Evolutionary conservation across 2,888 invertebrate species (phyloP).

Genomic region (Drosophila antonietae): DNA sequence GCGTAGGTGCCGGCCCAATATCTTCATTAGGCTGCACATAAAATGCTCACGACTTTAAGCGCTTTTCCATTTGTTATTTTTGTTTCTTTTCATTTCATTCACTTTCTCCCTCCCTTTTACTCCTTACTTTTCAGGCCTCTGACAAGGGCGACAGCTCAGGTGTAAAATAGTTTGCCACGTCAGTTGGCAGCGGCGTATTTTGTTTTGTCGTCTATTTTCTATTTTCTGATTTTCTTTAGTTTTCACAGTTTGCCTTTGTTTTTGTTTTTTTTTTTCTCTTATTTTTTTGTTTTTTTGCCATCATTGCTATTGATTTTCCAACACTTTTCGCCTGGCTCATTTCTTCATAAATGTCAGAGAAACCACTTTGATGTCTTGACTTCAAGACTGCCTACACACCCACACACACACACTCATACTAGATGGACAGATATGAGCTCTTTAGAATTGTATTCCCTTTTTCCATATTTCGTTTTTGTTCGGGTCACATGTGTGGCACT

Average conservation of each 20-base stretch:
- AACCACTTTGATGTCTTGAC: constrained; percentile 79
- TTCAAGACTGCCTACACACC: constrained; percentile 52
- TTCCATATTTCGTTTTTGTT: constrained; percentile 31
- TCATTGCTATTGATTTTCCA: constrained; percentile 63
- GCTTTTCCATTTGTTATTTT: constrained; percentile 45
- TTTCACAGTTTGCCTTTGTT: constrained; percentile 40
- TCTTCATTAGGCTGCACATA: constrained; percentile 61
- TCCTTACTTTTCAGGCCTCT: constrained; percentile 38
- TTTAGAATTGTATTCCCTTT: constrained; percentile 43
- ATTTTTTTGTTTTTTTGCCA: constrained; percentile 33
- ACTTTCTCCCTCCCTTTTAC: background rate
- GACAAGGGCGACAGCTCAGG: constrained; percentile 74
- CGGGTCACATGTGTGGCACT: constrained; percentile 55
- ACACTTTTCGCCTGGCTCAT: constrained; percentile 55
- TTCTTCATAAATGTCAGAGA: constrained; percentile 66
- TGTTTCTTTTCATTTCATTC: background rate
- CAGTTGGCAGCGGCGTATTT: constrained; percentile 54
- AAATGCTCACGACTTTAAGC: constrained; percentile 54
- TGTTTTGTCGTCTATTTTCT: constrained; percentile 26
- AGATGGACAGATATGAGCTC: constrained; percentile 41
- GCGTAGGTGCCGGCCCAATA: constrained; percentile 37
- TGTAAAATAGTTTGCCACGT: constrained; percentile 76
- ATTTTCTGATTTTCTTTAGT: constrained; percentile 48
- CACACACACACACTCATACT: constrained; percentile 1
- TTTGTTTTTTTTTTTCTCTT: constrained; percentile 24